phyloP scores from a whole-genome alignment of 2,888 invertebrate genomes.

The Junonia oenone region DNA sequence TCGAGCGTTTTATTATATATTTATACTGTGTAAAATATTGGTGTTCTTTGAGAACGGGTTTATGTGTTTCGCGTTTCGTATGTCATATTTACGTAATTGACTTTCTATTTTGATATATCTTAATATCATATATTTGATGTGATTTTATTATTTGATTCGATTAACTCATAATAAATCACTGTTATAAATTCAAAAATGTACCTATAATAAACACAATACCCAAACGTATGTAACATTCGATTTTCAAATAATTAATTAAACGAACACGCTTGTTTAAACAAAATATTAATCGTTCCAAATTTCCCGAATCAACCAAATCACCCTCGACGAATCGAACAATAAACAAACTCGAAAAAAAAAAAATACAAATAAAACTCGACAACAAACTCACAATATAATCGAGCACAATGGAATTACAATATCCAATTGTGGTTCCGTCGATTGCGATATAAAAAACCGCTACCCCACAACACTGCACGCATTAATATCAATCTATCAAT shows the following conservation, averaged over 20 bases:
- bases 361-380: conserved; percentile 30
- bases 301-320: conserved; percentile 31
- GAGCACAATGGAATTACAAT: conserved; percentile 60
- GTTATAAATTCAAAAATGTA: too few relatives aligned
- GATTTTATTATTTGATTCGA: too few relatives aligned
- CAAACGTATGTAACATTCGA: neutral
- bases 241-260: neutral
- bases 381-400: conserved; percentile 49
- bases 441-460: conserved; percentile 56
- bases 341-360: conserved; percentile 45
- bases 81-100: too few relatives aligned
- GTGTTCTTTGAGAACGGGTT: neutral
- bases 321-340: conserved; percentile 37
- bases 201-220: too few relatives aligned
- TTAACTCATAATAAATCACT: too few relatives aligned
- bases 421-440: conserved; percentile 69
- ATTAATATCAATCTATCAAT: conserved; percentile 78
- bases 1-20: conserved; percentile 27
- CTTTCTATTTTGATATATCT: too few relatives aligned
- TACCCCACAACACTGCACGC: conserved; percentile 49
- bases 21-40: conserved; percentile 15
- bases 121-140: too few relatives aligned
- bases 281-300: conserved; percentile 17
- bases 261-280: neutral
- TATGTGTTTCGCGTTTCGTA: too few relatives aligned